These are phyloP conservation scores for Pheucticus melanocephalus DNA, from an alignment of 2,113 vertebrate genomes.

Conservation along the genomic window DNA sequence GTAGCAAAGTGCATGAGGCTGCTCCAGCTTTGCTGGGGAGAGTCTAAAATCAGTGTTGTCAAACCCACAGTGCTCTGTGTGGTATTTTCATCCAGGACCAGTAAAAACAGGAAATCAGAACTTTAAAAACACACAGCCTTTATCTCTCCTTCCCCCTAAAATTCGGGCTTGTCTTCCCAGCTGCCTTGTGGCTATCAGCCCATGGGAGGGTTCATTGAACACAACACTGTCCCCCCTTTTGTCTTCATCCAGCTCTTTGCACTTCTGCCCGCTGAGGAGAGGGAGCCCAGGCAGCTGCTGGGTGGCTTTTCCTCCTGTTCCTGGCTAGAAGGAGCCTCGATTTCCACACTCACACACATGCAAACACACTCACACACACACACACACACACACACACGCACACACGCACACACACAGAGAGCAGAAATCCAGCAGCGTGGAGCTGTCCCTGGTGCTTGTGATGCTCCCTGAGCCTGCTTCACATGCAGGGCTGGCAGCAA, in stretches of 20 bases:
- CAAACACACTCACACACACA: background rate
- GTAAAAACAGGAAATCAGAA: background rate
- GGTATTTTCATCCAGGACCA: background rate
- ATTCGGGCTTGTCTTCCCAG: fast-evolving
- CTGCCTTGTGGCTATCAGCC: background rate
- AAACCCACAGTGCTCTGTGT: background rate
- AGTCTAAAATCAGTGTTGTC: background rate
- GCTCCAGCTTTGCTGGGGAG: background rate
- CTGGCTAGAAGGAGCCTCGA: background rate
- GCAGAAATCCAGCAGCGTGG: fast-evolving
- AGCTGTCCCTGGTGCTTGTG: background rate
- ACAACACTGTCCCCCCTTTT: background rate
- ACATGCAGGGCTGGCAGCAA: background rate
- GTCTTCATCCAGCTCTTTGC: background rate
- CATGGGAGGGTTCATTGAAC: background rate
- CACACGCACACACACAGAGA: background rate
- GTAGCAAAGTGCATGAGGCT: background rate
- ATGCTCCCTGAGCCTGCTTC: fast-evolving
- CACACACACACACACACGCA: background rate
- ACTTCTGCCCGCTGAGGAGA: background rate
- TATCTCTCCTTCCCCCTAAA: background rate
- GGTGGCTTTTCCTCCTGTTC: background rate
- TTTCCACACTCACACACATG: background rate
- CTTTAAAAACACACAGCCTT: background rate
- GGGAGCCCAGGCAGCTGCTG: background rate